A percentile compares a stretch with the other conserved stretches of the same genome.
Evolutionary conservation across 2,888 invertebrate genomes (phyloP).

Genomic region (Chironomus riparius): DNA sequence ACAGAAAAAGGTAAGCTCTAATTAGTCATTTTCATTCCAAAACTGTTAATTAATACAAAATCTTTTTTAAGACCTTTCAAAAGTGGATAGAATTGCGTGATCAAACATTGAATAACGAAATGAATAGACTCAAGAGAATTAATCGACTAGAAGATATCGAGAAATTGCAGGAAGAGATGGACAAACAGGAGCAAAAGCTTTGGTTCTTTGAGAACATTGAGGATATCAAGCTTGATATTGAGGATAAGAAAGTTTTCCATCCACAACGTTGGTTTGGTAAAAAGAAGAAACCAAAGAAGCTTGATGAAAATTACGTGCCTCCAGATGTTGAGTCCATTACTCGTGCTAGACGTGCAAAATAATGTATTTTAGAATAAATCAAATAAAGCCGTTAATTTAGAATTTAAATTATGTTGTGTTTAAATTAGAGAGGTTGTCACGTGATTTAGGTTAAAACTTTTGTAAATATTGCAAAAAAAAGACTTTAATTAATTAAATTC

Average conservation of each 20-base stretch:
- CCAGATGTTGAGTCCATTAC: slow-evolving; percentile 48
- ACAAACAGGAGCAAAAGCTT: slow-evolving; percentile 52
- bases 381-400: background rate
- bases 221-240: slow-evolving; percentile 60
- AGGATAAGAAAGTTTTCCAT: slow-evolving; percentile 47
- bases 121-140: slow-evolving; percentile 44
- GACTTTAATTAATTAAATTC: background rate
- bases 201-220: slow-evolving; percentile 81
- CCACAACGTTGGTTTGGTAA: slow-evolving; percentile 44
- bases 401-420: no score
- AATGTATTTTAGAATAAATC: background rate
- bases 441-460: background rate
- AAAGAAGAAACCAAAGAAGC: slow-evolving; percentile 44
- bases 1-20: slow-evolving; percentile 39
- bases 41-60: no score
- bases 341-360: background rate
- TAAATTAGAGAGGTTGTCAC: no score
- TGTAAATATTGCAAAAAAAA: background rate
- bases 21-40: no score
- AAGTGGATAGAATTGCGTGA: no score
- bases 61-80: slow-evolving; percentile 28
- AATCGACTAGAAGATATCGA: slow-evolving; percentile 49
- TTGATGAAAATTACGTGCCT: slow-evolving; percentile 59
- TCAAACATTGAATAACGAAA: slow-evolving; percentile 50
- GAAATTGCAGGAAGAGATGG: slow-evolving; percentile 42